These are phyloP conservation scores for Venustoraphidia nigricollis DNA, from an alignment of 2,888 invertebrate species.

Conservation along the genomic window DNA sequence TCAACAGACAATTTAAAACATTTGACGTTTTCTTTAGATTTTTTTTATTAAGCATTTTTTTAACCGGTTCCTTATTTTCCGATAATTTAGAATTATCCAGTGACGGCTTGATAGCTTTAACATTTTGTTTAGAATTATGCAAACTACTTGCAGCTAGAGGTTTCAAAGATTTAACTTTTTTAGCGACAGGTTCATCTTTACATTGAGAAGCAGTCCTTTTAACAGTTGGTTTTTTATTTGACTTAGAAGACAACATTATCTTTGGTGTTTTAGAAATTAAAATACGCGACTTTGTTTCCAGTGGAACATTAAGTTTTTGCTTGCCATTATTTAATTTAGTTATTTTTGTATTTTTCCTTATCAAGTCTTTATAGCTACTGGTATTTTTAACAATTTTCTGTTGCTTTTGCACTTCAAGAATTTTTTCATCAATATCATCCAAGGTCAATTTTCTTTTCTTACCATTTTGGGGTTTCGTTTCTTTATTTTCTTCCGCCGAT, in stretches of 20 bases:
- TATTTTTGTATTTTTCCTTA: slow-evolving; percentile 31
- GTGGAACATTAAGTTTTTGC: slow-evolving; percentile 25
- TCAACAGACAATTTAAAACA: slow-evolving; percentile 35
- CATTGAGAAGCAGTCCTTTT: slow-evolving; percentile 28
- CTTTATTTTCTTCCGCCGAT: slow-evolving; percentile 11
- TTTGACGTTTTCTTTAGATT: slow-evolving; percentile 15
- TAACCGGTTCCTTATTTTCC: slow-evolving; percentile 17
- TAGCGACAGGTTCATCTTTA: slow-evolving; percentile 16
- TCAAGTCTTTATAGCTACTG: slow-evolving; percentile 27
- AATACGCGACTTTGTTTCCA: slow-evolving; percentile 13
- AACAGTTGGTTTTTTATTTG: slow-evolving; percentile 19
- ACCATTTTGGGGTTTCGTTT: slow-evolving; percentile 27
- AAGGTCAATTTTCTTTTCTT: slow-evolving; percentile 33
- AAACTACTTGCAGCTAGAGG: slow-evolving; percentile 21
- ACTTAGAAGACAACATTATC: slow-evolving; percentile 7
- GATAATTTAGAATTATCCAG: slow-evolving; percentile 11
- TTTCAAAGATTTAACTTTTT: slow-evolving; percentile 22
- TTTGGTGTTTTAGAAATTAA: slow-evolving; percentile 10
- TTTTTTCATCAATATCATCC: slow-evolving; percentile 12
- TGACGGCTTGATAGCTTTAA: slow-evolving; percentile 15
- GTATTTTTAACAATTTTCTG: slow-evolving; percentile 14
- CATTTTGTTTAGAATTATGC: slow-evolving; percentile 18
- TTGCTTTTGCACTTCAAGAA: slow-evolving; percentile 15
- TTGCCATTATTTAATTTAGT: slow-evolving; percentile 29
- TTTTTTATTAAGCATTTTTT: slow-evolving; percentile 14